A percentile compares a stretch with the other conserved stretches of the same genome.
These are phyloP conservation scores for Heterotilapia buettikoferi DNA, from an alignment of 2,113 vertebrate species.

Conservation along the genomic window DNA sequence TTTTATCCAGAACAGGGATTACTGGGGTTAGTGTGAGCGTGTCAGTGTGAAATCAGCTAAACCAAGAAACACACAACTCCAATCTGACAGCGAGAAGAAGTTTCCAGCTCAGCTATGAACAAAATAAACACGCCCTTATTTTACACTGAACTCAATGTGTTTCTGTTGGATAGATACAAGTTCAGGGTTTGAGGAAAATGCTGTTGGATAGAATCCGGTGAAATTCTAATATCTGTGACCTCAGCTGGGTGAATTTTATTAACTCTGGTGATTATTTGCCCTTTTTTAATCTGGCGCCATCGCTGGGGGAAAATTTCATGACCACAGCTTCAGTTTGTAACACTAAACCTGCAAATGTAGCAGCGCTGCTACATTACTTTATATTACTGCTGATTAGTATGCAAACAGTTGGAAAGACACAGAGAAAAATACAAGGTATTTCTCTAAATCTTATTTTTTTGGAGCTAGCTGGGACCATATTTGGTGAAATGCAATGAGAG, in stretches of 20 bases:
- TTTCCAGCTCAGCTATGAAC: background rate
- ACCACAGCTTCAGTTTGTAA: background rate
- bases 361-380: background rate
- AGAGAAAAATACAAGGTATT: background rate
- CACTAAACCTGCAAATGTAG: background rate
- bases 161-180: background rate
- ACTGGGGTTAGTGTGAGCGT: background rate
- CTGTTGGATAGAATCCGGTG: background rate
- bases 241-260: background rate
- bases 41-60: background rate
- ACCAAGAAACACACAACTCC: background rate
- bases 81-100: background rate
- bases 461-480: background rate
- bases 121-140: background rate
- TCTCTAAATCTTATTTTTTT: background rate
- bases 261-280: background rate
- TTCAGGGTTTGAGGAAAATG: background rate
- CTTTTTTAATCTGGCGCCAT: background rate
- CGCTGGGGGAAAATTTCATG: background rate
- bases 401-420: background rate
- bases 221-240: background rate
- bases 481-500: background rate
- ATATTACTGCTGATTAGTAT: background rate
- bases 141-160: background rate
- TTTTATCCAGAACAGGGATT: slow-evolving; percentile 12